These are phyloP conservation scores for Trematomus bernacchii DNA, from an alignment of 2,797 vertebrate genomes.

Conservation along the genomic window DNA sequence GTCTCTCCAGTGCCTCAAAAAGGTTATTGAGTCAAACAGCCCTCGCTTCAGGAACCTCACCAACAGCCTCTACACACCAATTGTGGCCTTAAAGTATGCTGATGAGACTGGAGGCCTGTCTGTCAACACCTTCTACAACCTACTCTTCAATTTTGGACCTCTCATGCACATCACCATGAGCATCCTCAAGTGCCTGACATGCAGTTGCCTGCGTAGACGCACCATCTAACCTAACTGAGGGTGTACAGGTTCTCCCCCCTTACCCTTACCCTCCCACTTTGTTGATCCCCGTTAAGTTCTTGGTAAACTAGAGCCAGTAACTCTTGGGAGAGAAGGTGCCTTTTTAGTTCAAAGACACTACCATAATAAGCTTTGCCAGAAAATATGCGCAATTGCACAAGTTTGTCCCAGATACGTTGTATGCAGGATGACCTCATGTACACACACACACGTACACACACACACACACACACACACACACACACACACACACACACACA, in stretches of 20 bases:
- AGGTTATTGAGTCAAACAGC: constrained; percentile 86
- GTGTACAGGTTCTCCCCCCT: background rate
- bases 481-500: constrained; percentile 26
- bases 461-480: constrained; percentile 7
- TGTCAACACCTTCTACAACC: constrained; percentile 87
- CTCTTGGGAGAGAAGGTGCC: constrained; percentile 30
- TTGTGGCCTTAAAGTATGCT: constrained; percentile 90
- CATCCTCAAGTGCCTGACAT: constrained; percentile 90
- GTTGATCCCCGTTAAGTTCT: constrained; percentile 22
- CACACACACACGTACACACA: constrained; percentile 26
- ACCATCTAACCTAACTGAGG: constrained; percentile 85
- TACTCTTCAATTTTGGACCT: constrained; percentile 91
- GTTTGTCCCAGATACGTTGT: constrained; percentile 54
- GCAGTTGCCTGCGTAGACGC: constrained; percentile 87
- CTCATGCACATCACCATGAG: constrained; percentile 90
- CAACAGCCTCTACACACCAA: constrained; percentile 89
- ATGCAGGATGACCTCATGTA: constrained; percentile 56
- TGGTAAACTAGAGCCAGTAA: constrained; percentile 65
- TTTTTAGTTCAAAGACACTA: constrained; percentile 61
- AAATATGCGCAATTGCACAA: constrained; percentile 76
- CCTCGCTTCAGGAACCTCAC: constrained; percentile 93
- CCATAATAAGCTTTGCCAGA: constrained; percentile 74
- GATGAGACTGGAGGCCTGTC: constrained; percentile 92
- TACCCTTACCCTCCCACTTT: constrained; percentile 20
- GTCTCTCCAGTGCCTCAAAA: constrained; percentile 86